Evolutionary conservation across 2,888 invertebrate species (phyloP).

Genomic region (Euzetes globulus): DNA sequence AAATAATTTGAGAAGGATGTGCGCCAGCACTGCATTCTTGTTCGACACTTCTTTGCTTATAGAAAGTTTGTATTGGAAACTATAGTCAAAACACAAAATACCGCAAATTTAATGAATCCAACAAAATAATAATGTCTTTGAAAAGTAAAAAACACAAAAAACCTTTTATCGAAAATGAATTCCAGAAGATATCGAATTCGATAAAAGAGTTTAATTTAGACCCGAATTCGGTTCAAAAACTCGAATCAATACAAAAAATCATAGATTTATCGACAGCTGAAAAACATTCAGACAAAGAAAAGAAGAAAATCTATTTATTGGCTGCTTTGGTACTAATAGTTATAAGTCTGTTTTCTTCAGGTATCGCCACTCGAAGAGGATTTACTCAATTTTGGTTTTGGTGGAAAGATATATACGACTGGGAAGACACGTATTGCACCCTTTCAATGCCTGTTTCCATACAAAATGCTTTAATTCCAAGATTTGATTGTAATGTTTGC

Average conservation of each 20-base stretch:
- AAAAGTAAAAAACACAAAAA: neutral
- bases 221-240: neutral
- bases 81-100: no score
- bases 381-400: constrained; percentile 37
- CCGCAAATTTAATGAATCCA: neutral
- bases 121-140: neutral
- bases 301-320: neutral
- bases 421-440: neutral
- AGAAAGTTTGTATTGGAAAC: neutral
- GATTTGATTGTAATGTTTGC: constrained; percentile 74
- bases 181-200: neutral
- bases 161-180: neutral
- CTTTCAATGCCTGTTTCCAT: constrained; percentile 16
- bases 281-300: neutral
- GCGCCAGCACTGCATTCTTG: neutral
- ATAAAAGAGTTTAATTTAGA: neutral
- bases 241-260: neutral
- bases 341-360: neutral
- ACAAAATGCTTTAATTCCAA: constrained; percentile 60
- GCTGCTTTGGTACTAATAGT: neutral
- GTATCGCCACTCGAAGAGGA: neutral
- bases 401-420: constrained; percentile 23
- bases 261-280: neutral
- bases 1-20: neutral
- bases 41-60: neutral